A percentile compares a stretch with the other conserved stretches of the same genome.
These are phyloP conservation scores for Musca vetustissima DNA, from an alignment of 1,140 invertebrate species.

Conservation along the genomic window DNA sequence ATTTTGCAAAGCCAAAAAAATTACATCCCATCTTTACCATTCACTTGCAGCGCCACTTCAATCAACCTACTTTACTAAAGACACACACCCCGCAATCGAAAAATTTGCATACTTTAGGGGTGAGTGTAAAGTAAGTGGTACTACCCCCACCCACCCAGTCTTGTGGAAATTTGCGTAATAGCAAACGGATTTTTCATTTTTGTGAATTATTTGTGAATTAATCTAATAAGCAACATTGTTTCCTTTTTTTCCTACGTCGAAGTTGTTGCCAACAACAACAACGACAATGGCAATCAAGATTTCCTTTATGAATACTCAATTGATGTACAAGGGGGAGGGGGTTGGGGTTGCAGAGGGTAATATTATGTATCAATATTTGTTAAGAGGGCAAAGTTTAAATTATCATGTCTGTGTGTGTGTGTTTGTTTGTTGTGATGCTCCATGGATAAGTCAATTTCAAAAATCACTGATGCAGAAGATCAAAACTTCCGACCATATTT, in stretches of 20 bases:
- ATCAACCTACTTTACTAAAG: no score
- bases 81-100: no score
- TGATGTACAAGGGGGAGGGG: background rate
- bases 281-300: background rate
- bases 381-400: conserved; percentile 15
- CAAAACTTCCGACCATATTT: conserved; percentile 22
- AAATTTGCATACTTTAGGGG: conserved; percentile 21
- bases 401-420: background rate
- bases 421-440: no score
- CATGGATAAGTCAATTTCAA: conserved; percentile 18
- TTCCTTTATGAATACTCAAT: background rate
- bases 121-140: background rate
- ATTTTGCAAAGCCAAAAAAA: conserved; percentile 12
- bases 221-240: conserved; percentile 23
- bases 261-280: background rate
- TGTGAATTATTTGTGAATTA: conserved; percentile 18
- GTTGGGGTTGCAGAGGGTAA: background rate
- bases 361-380: conserved; percentile 1
- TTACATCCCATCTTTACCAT: conserved; percentile 3
- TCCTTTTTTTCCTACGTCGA: background rate
- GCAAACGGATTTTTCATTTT: conserved; percentile 22
- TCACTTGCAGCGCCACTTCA: background rate
- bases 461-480: conserved; percentile 21
- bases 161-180: conserved; percentile 8
- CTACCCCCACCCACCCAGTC: no score